Percentiles rank a stretch among this genome's conserved stretches.
Conservation (phyloP, 2,888 invertebrate species). For the Hanleya hanleyi region DNA sequence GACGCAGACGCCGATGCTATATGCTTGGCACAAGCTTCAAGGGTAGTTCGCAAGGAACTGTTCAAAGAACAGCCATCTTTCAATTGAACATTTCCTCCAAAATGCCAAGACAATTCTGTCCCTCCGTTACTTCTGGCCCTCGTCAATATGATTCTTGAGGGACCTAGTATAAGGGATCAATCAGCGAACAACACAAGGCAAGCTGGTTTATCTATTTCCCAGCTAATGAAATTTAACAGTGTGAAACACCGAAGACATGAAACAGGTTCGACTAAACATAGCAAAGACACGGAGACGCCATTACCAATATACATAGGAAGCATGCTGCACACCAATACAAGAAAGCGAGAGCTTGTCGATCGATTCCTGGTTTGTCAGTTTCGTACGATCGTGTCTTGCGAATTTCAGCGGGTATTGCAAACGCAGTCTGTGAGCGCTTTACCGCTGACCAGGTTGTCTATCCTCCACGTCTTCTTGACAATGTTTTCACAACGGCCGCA, state of each 20-base stretch:
- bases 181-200: background rate
- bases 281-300: background rate
- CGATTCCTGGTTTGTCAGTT: background rate
- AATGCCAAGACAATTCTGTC: background rate
- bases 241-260: background rate
- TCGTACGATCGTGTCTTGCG: background rate
- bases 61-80: background rate
- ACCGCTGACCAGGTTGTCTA: slow-evolving; percentile 6
- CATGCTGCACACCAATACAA: background rate
- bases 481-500: slow-evolving; percentile 21
- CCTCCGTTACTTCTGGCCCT: background rate
- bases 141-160: background rate
- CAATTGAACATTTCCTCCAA: background rate
- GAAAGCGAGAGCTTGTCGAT: background rate
- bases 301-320: background rate
- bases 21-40: background rate
- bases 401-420: background rate
- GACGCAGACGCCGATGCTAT: background rate
- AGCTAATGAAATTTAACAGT: background rate
- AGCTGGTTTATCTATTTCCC: background rate
- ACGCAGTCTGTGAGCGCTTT: background rate
- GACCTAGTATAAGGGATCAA: background rate
- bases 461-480: background rate
- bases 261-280: background rate
- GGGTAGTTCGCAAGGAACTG: background rate